These are phyloP conservation scores for Coelogynopora nodosa DNA, from an alignment of 2,888 invertebrate species.

Conservation along the genomic window DNA sequence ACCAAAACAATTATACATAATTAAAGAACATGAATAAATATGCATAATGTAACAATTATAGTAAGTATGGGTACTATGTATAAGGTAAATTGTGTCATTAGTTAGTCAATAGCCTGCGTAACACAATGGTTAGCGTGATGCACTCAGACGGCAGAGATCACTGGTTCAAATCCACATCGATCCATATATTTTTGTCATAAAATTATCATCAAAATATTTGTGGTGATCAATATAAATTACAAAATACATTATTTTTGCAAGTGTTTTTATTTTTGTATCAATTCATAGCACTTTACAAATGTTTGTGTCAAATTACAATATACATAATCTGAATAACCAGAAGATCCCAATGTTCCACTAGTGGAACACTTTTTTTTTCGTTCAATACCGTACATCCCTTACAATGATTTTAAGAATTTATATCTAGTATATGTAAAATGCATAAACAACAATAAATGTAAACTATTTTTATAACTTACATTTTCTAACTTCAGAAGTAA, in stretches of 20 bases:
- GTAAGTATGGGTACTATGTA: too few species aligned
- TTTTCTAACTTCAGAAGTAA: not conserved
- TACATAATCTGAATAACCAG: conserved; percentile 33
- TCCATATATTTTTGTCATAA: too few species aligned
- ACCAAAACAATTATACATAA: too few species aligned
- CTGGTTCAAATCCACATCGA: too few species aligned
- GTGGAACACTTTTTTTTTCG: conserved; percentile 38
- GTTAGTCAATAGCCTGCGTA: too few species aligned
- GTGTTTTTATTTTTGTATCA: conserved; percentile 13
- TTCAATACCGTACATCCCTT: conserved; percentile 37
- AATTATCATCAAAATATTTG: too few species aligned
- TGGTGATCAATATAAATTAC: too few species aligned
- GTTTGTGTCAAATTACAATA: conserved; percentile 23
- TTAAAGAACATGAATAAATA: too few species aligned
- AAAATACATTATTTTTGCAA: conserved; percentile 21
- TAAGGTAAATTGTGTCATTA: too few species aligned
- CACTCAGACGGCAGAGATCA: too few species aligned
- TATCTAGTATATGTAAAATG: not conserved
- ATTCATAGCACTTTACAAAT: conserved; percentile 28
- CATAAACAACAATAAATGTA: not conserved
- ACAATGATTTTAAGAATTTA: conserved; percentile 38
- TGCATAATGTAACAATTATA: too few species aligned
- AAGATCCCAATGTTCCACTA: conserved; percentile 35
- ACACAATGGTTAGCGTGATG: too few species aligned
- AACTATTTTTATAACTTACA: not conserved